phyloP scores from a whole-genome alignment of 2,113 vertebrate species.

The Cyrtonyx montezumae region DNA sequence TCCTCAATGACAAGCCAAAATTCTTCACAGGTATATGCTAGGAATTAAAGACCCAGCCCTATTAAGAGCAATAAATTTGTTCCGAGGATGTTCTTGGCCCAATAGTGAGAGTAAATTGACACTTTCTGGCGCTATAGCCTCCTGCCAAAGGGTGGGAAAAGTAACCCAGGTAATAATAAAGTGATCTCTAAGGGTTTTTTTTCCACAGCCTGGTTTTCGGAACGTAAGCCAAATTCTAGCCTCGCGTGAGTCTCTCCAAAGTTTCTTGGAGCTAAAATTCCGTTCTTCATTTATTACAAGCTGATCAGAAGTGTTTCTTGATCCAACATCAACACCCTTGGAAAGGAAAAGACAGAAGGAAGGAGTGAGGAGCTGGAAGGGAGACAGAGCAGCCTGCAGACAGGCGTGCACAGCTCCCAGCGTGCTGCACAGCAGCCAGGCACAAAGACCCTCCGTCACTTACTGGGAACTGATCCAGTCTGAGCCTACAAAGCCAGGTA shows the following conservation, averaged over 20 bases:
- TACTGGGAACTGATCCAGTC: not conserved
- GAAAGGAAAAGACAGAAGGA: not conserved
- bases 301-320: not conserved
- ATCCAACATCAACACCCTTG: not conserved
- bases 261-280: constrained; percentile 6
- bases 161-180: constrained; percentile 40
- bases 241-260: not conserved
- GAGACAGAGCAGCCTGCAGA: not conserved
- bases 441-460: not conserved
- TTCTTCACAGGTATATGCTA: constrained; percentile 62
- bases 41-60: constrained; percentile 66
- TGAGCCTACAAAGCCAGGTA: not conserved
- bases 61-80: constrained; percentile 69
- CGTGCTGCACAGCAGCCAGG: not conserved
- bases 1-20: constrained; percentile 67
- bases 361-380: not conserved
- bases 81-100: constrained; percentile 54
- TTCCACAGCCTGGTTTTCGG: not conserved
- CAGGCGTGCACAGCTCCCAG: not conserved
- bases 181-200: not conserved
- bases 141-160: constrained; percentile 46
- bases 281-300: not conserved
- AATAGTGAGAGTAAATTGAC: constrained; percentile 33
- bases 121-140: constrained; percentile 19
- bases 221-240: constrained; percentile 24